These are phyloP conservation scores for Mercenaria mercenaria DNA, from an alignment of 1,140 invertebrate species.

Conservation along the genomic window DNA sequence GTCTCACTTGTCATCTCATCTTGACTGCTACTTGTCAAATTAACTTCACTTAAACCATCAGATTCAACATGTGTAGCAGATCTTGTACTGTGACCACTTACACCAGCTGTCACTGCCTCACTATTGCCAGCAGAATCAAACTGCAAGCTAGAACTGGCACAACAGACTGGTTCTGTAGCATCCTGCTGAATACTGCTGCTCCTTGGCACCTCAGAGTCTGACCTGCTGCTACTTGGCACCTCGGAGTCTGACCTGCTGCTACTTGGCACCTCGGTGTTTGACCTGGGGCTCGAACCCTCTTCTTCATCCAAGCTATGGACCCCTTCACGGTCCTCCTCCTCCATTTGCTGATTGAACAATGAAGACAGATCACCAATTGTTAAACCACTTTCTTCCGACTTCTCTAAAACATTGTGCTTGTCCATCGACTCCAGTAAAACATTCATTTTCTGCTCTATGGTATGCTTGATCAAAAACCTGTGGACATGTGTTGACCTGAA, in stretches of 20 bases:
- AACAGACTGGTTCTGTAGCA: background rate
- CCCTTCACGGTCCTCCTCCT: conserved; percentile 63
- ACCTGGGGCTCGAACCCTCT: background rate
- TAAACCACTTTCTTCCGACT: conserved; percentile 76
- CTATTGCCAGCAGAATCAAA: too few species aligned
- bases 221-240: too few species aligned
- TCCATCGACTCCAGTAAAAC: conserved; percentile 79
- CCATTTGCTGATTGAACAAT: conserved; percentile 77
- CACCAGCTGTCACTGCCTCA: too few species aligned
- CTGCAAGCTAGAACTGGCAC: too few species aligned
- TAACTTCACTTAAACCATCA: too few species aligned
- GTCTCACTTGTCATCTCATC: background rate
- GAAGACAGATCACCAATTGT: conserved; percentile 82
- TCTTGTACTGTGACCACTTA: too few species aligned
- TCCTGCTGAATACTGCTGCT: background rate
- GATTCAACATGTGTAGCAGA: too few species aligned
- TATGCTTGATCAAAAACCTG: conserved; percentile 90
- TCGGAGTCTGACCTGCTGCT: too few species aligned
- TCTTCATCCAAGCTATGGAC: conserved; percentile 16
- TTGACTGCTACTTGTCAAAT: background rate
- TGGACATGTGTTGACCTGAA: conserved; percentile 89
- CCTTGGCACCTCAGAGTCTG: too few species aligned
- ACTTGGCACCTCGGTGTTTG: background rate
- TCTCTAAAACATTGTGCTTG: conserved; percentile 68
- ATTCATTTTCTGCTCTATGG: conserved; percentile 91